Evolutionary conservation across 2,113 vertebrate species (phyloP).

Genomic region (Upupa epops): DNA sequence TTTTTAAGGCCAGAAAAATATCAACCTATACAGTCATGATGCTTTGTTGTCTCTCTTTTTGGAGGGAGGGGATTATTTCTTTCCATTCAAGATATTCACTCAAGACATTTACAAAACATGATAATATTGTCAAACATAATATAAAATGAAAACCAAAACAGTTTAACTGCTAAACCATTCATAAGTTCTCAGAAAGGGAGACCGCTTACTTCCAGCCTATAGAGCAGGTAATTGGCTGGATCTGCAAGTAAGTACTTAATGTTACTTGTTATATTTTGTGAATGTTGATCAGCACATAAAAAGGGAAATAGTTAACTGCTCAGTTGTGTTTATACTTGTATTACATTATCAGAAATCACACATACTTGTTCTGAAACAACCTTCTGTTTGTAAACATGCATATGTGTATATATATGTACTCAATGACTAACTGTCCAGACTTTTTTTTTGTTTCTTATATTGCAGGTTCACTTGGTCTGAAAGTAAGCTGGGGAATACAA

Average conservation of each 20-base stretch:
- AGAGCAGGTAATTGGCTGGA: neutral
- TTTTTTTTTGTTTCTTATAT: conserved; percentile 10
- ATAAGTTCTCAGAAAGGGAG: neutral
- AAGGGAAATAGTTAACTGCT: conserved; percentile 9
- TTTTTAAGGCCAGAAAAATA: neutral
- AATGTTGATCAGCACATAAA: neutral
- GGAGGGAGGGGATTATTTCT: neutral
- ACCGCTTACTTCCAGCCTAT: fast-evolving
- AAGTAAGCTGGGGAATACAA: conserved; percentile 17
- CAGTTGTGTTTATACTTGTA: conserved; percentile 21
- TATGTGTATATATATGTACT: neutral
- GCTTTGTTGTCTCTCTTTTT: neutral
- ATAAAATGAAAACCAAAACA: neutral
- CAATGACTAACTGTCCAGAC: conserved; percentile 47
- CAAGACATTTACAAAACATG: neutral
- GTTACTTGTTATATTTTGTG: neutral
- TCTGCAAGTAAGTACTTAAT: neutral
- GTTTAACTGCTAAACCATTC: neutral
- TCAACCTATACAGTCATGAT: neutral
- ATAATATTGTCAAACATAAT: neutral
- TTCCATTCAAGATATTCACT: neutral
- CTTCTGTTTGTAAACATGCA: neutral
- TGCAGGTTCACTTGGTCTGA: conserved; percentile 36
- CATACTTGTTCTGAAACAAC: conserved; percentile 6
- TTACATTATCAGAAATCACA: conserved; percentile 2